Evolutionary conservation across 2,113 vertebrate genomes (phyloP).

Genomic region (Hemiprocne comata): DNA sequence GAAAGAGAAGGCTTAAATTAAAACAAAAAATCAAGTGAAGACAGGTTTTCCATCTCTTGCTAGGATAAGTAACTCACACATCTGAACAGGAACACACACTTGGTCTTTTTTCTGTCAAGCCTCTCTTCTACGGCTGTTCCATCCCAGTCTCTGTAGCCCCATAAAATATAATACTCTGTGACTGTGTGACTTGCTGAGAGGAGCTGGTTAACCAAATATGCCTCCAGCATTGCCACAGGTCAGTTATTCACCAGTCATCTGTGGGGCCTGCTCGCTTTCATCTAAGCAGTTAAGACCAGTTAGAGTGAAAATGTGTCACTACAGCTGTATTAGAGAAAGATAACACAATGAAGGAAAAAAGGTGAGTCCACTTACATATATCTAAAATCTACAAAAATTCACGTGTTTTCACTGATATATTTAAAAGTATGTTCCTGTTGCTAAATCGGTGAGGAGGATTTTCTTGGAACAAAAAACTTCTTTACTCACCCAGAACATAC

Average conservation of each 20-base stretch:
- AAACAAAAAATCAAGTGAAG: not conserved
- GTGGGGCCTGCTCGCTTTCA: not conserved
- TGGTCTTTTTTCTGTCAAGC: not conserved
- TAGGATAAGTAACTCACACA: not conserved
- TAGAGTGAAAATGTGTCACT: not conserved
- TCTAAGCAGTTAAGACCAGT: not conserved
- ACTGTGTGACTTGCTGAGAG: rapidly evolving
- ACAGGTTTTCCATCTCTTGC: not conserved
- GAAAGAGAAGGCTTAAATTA: not conserved
- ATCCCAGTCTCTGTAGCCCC: not conserved
- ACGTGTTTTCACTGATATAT: not conserved
- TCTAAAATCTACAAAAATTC: not conserved
- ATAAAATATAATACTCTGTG: not conserved
- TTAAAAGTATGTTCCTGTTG: not conserved
- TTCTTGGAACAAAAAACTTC: not conserved
- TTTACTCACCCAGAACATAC: not conserved
- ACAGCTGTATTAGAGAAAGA: not conserved
- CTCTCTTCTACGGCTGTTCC: not conserved
- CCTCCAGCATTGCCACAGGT: not conserved
- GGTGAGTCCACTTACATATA: not conserved
- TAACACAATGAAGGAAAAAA: not conserved
- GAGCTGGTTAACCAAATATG: not conserved
- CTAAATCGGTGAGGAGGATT: not conserved
- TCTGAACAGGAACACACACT: not conserved
- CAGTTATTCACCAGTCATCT: not conserved